These are phyloP conservation scores for Agriotes lineatus DNA, from an alignment of 2,888 invertebrate genomes.

Conservation along the genomic window DNA sequence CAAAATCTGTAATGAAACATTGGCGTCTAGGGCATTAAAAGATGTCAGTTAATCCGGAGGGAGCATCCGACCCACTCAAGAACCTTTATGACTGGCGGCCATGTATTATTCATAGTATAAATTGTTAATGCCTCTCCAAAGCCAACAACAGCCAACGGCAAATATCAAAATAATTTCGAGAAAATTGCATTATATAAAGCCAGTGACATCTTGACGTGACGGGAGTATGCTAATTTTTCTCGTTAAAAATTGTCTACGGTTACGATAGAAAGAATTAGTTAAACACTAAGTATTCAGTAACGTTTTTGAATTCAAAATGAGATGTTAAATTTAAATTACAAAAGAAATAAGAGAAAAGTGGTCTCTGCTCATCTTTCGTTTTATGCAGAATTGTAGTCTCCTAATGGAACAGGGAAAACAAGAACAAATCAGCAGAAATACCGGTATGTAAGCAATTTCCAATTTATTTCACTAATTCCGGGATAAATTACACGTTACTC, in stretches of 20 bases:
- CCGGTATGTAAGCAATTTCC: slow-evolving; percentile 40
- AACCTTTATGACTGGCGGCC: slow-evolving; percentile 47
- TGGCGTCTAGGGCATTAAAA: slow-evolving; percentile 24
- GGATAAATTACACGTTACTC: slow-evolving; percentile 40
- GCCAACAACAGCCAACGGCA: slow-evolving; percentile 54
- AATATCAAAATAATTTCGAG: slow-evolving; percentile 48
- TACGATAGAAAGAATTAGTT: slow-evolving; percentile 30
- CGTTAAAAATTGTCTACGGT: slow-evolving; percentile 30
- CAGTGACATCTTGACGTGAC: slow-evolving; percentile 43
- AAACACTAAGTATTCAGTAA: slow-evolving; percentile 28
- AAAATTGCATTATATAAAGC: slow-evolving; percentile 43
- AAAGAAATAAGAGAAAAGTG: slow-evolving; percentile 15
- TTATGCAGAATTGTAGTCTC: neutral
- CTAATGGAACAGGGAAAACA: slow-evolving; percentile 13
- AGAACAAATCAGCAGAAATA: slow-evolving; percentile 29
- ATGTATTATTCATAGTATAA: slow-evolving; percentile 60
- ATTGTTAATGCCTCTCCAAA: slow-evolving; percentile 60
- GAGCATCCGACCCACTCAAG: slow-evolving; percentile 28
- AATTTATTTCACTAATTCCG: slow-evolving; percentile 38
- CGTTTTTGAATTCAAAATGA: slow-evolving; percentile 31
- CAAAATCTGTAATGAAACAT: slow-evolving; percentile 23
- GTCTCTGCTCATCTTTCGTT: slow-evolving; percentile 11
- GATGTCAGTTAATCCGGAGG: slow-evolving; percentile 35
- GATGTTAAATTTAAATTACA: slow-evolving; percentile 28
- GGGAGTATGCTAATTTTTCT: slow-evolving; percentile 42